phyloP scores from a whole-genome alignment of 2,888 invertebrate species.

The Gymnocheta viridis region DNA sequence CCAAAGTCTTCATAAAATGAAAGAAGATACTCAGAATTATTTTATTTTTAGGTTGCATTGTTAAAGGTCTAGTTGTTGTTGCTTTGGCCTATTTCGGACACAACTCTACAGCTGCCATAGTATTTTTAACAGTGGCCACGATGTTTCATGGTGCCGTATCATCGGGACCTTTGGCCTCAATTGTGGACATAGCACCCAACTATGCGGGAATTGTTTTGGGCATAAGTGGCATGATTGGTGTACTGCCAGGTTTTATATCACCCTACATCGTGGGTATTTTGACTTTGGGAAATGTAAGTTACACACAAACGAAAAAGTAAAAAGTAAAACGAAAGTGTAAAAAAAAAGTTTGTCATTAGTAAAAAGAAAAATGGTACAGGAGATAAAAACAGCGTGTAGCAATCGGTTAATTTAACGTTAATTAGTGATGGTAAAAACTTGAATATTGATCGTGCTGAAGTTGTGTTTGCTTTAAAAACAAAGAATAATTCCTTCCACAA shows the following conservation, averaged over 20 bases:
- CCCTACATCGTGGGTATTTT: slow-evolving; percentile 85
- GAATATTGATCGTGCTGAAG: no score
- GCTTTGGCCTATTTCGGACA: slow-evolving; percentile 86
- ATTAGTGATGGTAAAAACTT: no score
- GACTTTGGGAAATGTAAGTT: slow-evolving; percentile 85
- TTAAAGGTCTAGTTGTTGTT: slow-evolving; percentile 85
- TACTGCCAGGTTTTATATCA: slow-evolving; percentile 85
- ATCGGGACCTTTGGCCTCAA: slow-evolving; percentile 86
- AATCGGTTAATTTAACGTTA: no score
- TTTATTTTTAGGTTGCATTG: slow-evolving; percentile 82
- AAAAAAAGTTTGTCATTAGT: no score
- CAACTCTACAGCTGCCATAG: slow-evolving; percentile 84
- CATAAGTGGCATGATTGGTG: slow-evolving; percentile 84
- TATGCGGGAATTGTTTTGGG: slow-evolving; percentile 85
- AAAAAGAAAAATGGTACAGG: no score
- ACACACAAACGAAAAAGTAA: not conserved
- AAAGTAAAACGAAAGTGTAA: no score
- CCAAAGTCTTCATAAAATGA: not conserved
- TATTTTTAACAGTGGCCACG: slow-evolving; percentile 85
- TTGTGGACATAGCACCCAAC: slow-evolving; percentile 87
- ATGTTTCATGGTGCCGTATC: slow-evolving; percentile 86
- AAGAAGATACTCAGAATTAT: not conserved
- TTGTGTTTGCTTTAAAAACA: no score
- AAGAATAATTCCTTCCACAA: no score
- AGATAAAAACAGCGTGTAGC: no score